These are phyloP conservation scores for Sylvietta virens DNA, from an alignment of 2,113 vertebrate genomes.

Conservation along the genomic window DNA sequence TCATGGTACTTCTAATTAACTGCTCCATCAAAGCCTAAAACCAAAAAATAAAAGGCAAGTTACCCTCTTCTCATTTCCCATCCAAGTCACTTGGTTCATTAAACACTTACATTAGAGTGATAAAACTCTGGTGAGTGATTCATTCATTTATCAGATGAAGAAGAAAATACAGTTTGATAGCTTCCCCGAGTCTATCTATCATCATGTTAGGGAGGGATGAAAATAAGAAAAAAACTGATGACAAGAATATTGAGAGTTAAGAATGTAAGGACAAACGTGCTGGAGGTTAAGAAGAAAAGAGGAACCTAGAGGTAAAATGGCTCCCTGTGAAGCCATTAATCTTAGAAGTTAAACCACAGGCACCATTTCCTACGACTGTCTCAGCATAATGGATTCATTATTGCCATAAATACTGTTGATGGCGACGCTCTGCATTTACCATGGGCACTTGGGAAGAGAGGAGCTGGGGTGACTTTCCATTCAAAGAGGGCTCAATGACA, in stretches of 20 bases:
- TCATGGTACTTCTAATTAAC: neutral
- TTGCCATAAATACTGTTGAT: neutral
- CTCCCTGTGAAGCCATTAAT: conserved; percentile 1
- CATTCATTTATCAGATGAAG: neutral
- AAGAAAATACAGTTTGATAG: neutral
- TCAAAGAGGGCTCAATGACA: neutral
- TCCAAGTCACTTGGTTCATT: conserved; percentile 23
- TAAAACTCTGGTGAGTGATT: neutral
- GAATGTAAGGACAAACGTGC: neutral
- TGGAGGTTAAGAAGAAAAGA: neutral
- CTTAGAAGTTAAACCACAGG: neutral
- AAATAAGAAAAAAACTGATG: neutral
- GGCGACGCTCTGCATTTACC: neutral
- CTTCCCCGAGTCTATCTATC: neutral
- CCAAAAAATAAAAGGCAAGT: neutral
- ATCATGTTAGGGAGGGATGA: neutral
- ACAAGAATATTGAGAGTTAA: neutral
- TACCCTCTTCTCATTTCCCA: neutral
- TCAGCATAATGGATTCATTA: neutral
- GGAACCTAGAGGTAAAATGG: neutral
- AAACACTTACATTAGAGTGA: neutral
- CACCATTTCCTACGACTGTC: neutral
- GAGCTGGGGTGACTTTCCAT: neutral
- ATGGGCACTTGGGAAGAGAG: neutral
- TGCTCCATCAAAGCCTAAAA: neutral